Conservation (phyloP, 2,888 invertebrate genomes). For the Dynastes hyllus region DNA sequence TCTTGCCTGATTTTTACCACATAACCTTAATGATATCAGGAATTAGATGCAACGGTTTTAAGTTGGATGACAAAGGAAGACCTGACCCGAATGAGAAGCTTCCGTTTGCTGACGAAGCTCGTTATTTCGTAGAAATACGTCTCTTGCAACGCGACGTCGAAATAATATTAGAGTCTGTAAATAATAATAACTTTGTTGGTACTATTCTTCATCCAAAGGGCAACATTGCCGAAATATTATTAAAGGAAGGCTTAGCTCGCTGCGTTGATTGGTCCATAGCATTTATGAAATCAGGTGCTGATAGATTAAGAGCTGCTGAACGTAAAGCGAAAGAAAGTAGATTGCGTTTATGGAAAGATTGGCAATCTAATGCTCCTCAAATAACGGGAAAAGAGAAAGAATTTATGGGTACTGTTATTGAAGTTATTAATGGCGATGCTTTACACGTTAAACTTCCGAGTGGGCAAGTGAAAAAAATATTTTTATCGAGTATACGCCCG, state of each 20-base stretch:
- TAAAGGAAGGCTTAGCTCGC: constrained; percentile 90
- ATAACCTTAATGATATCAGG: constrained; percentile 97
- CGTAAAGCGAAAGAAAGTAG: constrained; percentile 90
- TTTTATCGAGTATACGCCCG: constrained; percentile 95
- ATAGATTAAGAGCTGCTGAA: constrained; percentile 89
- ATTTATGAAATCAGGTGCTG: constrained; percentile 85
- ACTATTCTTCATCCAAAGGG: constrained; percentile 93
- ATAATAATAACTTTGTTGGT: constrained; percentile 95
- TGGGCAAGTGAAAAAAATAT: constrained; percentile 90
- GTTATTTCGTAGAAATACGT: constrained; percentile 93
- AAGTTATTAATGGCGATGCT: constrained; percentile 96
- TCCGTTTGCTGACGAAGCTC: constrained; percentile 91
- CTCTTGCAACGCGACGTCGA: constrained; percentile 94
- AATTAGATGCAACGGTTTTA: constrained; percentile 88
- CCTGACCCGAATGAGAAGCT: constrained; percentile 80
- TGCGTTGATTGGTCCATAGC: constrained; percentile 96
- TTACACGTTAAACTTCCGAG: constrained; percentile 88
- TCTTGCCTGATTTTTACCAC: constrained; percentile 92
- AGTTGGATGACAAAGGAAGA: constrained; percentile 82
- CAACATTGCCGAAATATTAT: constrained; percentile 94
- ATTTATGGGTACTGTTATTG: constrained; percentile 87
- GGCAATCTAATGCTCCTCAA: constrained; percentile 82
- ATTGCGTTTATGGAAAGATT: constrained; percentile 93
- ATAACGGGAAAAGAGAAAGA: constrained; percentile 87
- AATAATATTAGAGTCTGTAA: constrained; percentile 92